These are phyloP conservation scores for Holotrichia oblita DNA, from an alignment of 1,140 invertebrate species.

Conservation along the genomic window DNA sequence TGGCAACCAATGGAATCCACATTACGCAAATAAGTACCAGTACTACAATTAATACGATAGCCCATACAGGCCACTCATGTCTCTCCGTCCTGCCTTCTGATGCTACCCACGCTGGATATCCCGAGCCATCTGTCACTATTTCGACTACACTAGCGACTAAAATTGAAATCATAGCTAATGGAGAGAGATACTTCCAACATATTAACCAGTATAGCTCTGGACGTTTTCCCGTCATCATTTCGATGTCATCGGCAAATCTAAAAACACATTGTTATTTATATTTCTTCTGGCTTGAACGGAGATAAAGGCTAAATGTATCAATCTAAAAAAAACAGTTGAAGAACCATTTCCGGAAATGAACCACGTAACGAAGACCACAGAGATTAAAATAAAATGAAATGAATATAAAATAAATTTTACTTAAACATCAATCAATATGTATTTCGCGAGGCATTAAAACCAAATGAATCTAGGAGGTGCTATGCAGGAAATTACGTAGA, in stretches of 20 bases:
- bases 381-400: too few relatives aligned
- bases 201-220: constrained; percentile 90
- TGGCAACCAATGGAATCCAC: constrained; percentile 87
- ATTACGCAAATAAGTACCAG: constrained; percentile 82
- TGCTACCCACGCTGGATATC: constrained; percentile 86
- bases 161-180: constrained; percentile 89
- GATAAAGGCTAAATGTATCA: too few relatives aligned
- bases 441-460: too few relatives aligned
- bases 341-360: too few relatives aligned
- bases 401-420: too few relatives aligned
- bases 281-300: too few relatives aligned
- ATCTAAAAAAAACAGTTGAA: too few relatives aligned
- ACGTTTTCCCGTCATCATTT: constrained; percentile 90
- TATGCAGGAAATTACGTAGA: too few relatives aligned
- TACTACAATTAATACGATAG: constrained; percentile 77
- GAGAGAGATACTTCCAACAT: constrained; percentile 94
- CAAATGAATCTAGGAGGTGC: too few relatives aligned
- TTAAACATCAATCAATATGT: too few relatives aligned
- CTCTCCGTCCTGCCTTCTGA: constrained; percentile 75
- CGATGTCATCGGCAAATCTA: constrained; percentile 92
- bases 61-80: constrained; percentile 83
- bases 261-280: background rate
- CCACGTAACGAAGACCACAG: too few relatives aligned
- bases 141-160: constrained; percentile 86
- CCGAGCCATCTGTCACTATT: constrained; percentile 81